Percentiles rank a stretch among this genome's conserved stretches.
Evolutionary conservation across 2,113 vertebrate species (phyloP).

Genomic region (Cryptomyrus ogoouensis): DNA sequence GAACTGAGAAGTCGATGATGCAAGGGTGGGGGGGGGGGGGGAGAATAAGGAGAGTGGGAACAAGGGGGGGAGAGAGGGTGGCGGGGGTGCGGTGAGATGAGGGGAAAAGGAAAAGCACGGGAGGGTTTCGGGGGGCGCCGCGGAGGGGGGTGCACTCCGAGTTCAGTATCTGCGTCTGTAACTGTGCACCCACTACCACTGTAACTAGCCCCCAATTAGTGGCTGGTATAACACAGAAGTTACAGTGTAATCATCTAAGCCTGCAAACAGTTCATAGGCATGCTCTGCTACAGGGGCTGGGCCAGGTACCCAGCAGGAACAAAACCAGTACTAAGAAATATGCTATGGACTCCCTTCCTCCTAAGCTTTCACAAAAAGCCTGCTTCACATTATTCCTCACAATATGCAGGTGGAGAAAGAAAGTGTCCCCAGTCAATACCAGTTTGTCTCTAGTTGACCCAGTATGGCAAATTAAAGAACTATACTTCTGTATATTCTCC

Average conservation of each 20-base stretch:
- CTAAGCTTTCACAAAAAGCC: background rate
- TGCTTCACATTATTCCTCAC: background rate
- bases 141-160: background rate
- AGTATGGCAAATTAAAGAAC: background rate
- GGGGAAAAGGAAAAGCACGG: too few species aligned
- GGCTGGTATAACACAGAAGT: background rate
- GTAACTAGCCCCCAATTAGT: background rate
- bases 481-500: background rate
- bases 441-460: background rate
- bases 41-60: too few species aligned
- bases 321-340: background rate
- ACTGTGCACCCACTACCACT: background rate
- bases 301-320: background rate
- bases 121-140: too few species aligned
- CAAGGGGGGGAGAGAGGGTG: too few species aligned
- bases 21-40: too few species aligned
- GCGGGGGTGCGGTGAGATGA: too few species aligned
- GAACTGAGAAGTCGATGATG: background rate
- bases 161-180: background rate
- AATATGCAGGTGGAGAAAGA: background rate
- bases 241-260: background rate
- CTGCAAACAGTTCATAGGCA: background rate
- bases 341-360: background rate
- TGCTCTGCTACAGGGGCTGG: background rate
- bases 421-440: background rate